Percentiles rank a stretch among this genome's conserved stretches.
Conservation (phyloP, 2,888 invertebrate species). For the Ctenicera cuprea region DNA sequence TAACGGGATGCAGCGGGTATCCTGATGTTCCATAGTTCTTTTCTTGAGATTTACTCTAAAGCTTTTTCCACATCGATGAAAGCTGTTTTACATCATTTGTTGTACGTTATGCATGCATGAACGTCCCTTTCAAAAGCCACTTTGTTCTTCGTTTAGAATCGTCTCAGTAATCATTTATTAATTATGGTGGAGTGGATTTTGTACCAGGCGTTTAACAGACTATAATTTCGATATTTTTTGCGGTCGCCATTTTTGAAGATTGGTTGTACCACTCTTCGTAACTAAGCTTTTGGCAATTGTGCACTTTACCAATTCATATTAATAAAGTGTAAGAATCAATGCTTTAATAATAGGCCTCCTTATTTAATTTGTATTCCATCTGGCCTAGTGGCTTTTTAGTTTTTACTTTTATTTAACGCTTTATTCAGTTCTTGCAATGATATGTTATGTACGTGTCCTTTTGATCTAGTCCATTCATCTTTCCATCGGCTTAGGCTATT, state of each 20-base stretch:
- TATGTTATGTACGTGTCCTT: no score
- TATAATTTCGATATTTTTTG: not conserved
- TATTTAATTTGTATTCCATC: not conserved
- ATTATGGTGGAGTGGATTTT: no score
- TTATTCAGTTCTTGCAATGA: no score
- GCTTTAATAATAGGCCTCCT: not conserved
- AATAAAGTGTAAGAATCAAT: not conserved
- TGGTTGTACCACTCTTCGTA: not conserved
- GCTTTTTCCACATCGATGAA: not conserved
- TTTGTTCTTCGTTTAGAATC: no score
- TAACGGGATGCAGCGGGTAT: constrained; percentile 2
- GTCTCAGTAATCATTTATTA: no score
- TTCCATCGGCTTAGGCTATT: no score
- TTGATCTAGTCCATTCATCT: no score
- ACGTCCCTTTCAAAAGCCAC: no score
- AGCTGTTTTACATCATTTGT: not conserved
- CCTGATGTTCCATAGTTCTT: constrained; percentile 3
- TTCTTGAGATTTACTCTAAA: not conserved
- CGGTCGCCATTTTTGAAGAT: not conserved
- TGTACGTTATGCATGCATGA: no score
- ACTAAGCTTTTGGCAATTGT: not conserved
- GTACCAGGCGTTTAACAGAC: no score
- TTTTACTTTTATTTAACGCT: no score
- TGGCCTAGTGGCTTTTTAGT: no score
- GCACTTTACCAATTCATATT: not conserved